These are phyloP conservation scores for Apocheima hispidaria DNA, from an alignment of 2,888 invertebrate species.

Conservation along the genomic window DNA sequence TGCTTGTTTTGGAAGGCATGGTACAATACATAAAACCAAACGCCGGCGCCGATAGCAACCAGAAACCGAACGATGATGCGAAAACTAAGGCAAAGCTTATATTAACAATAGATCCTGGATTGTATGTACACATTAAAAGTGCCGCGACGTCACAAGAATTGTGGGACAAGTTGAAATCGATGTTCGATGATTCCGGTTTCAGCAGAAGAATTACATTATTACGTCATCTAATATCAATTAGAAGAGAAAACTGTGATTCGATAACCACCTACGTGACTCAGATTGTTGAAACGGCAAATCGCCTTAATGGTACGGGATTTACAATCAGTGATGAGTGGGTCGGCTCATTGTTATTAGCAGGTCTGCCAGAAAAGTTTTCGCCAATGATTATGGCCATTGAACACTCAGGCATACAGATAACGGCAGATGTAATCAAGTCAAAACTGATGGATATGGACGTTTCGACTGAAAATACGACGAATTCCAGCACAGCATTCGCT, in stretches of 20 bases:
- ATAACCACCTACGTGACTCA: constrained; percentile 6
- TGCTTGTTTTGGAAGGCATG: constrained; percentile 3
- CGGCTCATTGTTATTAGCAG: constrained; percentile 3
- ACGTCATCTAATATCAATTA: background rate
- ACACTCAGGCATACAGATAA: too few relatives aligned
- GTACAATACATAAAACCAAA: background rate
- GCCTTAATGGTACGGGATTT: background rate
- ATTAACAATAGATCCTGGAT: constrained; percentile 3
- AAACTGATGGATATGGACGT: too few relatives aligned
- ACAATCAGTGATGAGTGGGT: constrained; percentile 2
- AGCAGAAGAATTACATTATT: background rate
- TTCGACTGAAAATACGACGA: too few relatives aligned
- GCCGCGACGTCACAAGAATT: constrained; percentile 1
- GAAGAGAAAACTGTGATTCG: constrained; percentile 1
- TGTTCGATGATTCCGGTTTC: constrained; percentile 10
- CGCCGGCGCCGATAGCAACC: background rate
- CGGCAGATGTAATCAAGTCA: too few relatives aligned
- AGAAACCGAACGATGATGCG: background rate
- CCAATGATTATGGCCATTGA: too few relatives aligned
- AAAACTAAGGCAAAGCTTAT: constrained; percentile 8
- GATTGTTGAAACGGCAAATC: background rate
- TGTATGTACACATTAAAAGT: background rate
- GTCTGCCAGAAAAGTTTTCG: background rate
- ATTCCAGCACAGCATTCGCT: too few relatives aligned
- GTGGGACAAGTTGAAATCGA: background rate